Base-by-base conservation (phyloP, 1,140 invertebrate species). In the Drosophila ohnishii region DNA sequence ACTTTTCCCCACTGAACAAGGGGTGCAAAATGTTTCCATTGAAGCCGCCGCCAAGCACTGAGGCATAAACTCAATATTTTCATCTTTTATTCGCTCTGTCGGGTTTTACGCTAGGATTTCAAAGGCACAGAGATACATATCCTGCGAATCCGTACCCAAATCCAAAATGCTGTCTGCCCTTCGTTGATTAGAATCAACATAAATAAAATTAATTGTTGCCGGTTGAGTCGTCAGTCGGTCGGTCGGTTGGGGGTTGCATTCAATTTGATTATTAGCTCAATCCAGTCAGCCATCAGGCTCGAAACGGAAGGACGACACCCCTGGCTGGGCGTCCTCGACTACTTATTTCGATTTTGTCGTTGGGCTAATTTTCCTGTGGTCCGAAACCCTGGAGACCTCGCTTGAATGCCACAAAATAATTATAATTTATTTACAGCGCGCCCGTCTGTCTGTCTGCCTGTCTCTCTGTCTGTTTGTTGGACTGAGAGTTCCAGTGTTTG, bases 121-220 rank as follows among this genome's bases (percentile, higher is more conserved):
- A 56, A 47, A 48, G 65, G 45, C 59, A 40, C 42, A 34, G 22
- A 37, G 22, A 66, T 39, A 48, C 42, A 37, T 22, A 63, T 39
- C 45, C 62, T 72, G 25, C 63, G 56, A 72, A 53, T 44, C 65
- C 22, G 19, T 14, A 16, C 34, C 34, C 22, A 51, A 37, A 22
- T 44, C 34, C 30, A 51, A 30, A 30, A 45, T 19, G 30, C 63
- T 65, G 65, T 61, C 59, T 55, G 61, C 64, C 70, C 59, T 55
- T 66, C 66, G 75, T 80, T 87, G 83, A 87, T 87, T 87, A 83
- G 79, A 87, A 87, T 87, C 83, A 87, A 87, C 83, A 87, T 87
- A 88, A 87, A 87, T 87, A 88, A 87, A 87, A 87, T 87, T 87
- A 87, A 87, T 87, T 87, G 84, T 84, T 87, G 84, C 80, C 80